phyloP scores from a whole-genome alignment of 2,797 vertebrate genomes.

The Limnodromus scolopaceus region DNA sequence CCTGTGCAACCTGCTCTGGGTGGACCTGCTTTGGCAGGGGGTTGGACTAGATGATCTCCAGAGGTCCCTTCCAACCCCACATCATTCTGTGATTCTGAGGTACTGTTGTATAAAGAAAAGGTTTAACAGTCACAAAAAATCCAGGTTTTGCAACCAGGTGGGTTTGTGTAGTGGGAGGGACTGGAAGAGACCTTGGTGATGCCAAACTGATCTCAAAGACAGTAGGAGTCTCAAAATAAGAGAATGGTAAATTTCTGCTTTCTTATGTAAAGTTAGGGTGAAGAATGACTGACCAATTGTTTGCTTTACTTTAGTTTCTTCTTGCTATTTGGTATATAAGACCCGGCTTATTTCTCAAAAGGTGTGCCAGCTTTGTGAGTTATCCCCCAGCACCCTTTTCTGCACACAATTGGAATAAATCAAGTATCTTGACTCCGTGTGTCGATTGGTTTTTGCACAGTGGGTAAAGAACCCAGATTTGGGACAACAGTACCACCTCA shows the following conservation, averaged over 20 bases:
- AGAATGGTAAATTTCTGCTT: background rate
- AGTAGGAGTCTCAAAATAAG: background rate
- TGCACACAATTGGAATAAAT: background rate
- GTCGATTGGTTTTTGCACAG: background rate
- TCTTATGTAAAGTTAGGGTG: background rate
- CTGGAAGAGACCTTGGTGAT: background rate
- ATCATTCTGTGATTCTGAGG: background rate
- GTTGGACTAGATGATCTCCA: no score
- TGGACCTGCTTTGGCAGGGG: no score
- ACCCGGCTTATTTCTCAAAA: background rate
- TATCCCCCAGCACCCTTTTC: background rate
- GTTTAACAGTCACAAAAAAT: background rate
- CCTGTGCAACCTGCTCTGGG: no score
- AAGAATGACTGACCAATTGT: background rate
- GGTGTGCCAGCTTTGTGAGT: background rate
- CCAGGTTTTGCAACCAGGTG: background rate
- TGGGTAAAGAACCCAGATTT: background rate
- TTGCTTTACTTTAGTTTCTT: background rate
- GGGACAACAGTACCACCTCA: background rate
- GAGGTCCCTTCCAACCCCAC: no score
- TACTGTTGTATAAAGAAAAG: background rate
- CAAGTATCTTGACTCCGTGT: background rate
- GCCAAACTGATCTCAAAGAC: background rate
- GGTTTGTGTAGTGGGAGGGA: background rate
- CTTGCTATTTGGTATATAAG: background rate